These are phyloP conservation scores for Echeneis naucrates DNA, from an alignment of 2,797 vertebrate species.

Conservation along the genomic window DNA sequence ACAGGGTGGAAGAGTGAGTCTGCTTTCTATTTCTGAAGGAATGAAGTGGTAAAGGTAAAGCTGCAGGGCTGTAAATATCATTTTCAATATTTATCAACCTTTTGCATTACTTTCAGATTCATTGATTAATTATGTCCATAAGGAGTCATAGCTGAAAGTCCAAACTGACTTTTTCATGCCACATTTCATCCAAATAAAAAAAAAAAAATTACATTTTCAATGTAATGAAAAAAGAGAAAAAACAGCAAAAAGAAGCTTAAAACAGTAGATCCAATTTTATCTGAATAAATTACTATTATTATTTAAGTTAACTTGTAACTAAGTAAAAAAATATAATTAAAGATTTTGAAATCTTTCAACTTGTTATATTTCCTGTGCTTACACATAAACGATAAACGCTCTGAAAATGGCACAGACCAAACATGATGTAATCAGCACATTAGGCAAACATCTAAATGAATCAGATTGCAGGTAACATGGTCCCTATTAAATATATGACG, in stretches of 20 bases:
- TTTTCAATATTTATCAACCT: slow-evolving; percentile 25
- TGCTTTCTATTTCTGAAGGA: slow-evolving; percentile 35
- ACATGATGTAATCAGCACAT: background rate
- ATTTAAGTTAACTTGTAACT: too few relatives aligned
- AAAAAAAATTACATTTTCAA: background rate
- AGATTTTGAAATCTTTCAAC: too few relatives aligned
- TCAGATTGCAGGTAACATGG: background rate
- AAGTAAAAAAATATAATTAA: too few relatives aligned
- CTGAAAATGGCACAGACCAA: background rate
- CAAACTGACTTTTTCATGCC: background rate
- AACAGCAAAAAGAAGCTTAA: background rate
- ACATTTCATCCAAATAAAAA: slow-evolving; percentile 13
- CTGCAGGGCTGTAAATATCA: background rate
- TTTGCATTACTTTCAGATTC: slow-evolving; percentile 26
- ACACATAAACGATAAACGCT: background rate
- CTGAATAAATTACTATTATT: too few relatives aligned
- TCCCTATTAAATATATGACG: background rate
- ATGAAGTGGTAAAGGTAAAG: slow-evolving; percentile 28
- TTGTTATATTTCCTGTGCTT: background rate
- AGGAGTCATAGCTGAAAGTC: slow-evolving; percentile 1
- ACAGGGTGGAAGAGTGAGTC: background rate
- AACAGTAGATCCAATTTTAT: too few relatives aligned
- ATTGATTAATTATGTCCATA: slow-evolving; percentile 11
- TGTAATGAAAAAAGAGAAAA: background rate
- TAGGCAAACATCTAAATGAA: background rate